Evolutionary conservation across 2,797 vertebrate species (phyloP), one percentile per base, ranked within the genome.

Genomic region (Spizella passerina): DNA sequence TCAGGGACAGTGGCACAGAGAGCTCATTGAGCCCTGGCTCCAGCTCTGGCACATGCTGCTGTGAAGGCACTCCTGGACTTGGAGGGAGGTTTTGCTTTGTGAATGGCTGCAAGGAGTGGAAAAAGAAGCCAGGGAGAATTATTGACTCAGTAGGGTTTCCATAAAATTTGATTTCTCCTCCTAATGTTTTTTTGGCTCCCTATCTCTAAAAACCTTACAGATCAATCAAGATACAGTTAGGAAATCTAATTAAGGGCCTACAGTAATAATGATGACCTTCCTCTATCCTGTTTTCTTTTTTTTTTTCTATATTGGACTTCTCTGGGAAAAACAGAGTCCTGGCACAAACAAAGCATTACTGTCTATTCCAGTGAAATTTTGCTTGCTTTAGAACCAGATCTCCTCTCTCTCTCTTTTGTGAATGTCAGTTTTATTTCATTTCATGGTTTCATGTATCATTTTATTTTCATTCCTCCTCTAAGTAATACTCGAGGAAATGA

Each of bases 391-490:
- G 53, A 92, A 91, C 4, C 32, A 77, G 29, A 57, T 52, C 46
- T 81, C 15, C 39, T 49, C n/a, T 81, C 29, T 78, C 30, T 47
- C 29, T 94, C 32, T 66, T 83, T 52, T 79, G 43, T 65, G 69
- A 78, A 76, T 10, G 46, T 75, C 64, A 59, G 34, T 81, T 94
- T 70, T 85, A 88, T 92, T 94, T 77, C 73, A 87, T 93, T 80
- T 94, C 78, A 80, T 30, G 18, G 63, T 82, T 96, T 93, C 64
- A 12, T 57, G 68, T 93, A 77, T 79, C 18, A 41, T 84, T 91
- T 94, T 82, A 70, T 95, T 94, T 94, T 93, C 60, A 80, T 85
- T 78, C 52, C 68, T 88, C 49, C 27, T 89, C 68, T 69, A 91
- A 89, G 65, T 75, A 87, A 95, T 88, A 91, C 69, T 92, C 0